Evolutionary conservation across 2,797 vertebrate species (phyloP), one percentile per base, ranked within the genome.

Genomic region (Halcyon badia): DNA sequence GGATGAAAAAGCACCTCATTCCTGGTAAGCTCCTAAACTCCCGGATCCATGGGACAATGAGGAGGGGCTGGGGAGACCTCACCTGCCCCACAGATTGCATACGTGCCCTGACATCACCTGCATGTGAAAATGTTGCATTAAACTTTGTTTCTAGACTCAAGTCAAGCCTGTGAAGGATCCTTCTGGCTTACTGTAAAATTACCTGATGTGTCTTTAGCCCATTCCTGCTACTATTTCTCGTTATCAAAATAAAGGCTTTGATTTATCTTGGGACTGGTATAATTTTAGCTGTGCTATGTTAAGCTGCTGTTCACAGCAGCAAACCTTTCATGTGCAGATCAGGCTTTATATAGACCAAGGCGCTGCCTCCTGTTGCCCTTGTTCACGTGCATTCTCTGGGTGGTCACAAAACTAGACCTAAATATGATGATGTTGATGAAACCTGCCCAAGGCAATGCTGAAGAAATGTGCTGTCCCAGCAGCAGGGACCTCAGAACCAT

Each of bases 191-290:
- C 20, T 66, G 30, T 24, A 11, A 77, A 79, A 76, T 26, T 30
- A 73, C 17, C 6, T 14, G 5, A 1, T 15, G 22, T 75, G 52
- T 82, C 49, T 39, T 70, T 49, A 82, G 17, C 13, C 41, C 10
- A 1, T 2, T 8, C 22, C 31, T 65, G 14, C 25, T 60, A 66
- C 22, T 22, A 0, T 0, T 2, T 49, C 41, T 11, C 30, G 14
- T 65, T 49, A 37, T 20, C 20, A 77, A 66, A 84, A 60, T 51
- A 62, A 72, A 33, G 28, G 22, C 33, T 12, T 79, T 82, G 72
- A 14, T 79, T 82, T 79, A 16, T 37, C 20, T 52, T 58, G 51
- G 65, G n/a, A 44, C 18, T 24, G 61, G 25, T 26, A 46, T 22
- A 5, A 11, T 61, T 79, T 42, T 30, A 78, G n/a, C 52, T 75